Base-by-base conservation (phyloP, 1,140 invertebrate species). In the Ips nitidus region DNA sequence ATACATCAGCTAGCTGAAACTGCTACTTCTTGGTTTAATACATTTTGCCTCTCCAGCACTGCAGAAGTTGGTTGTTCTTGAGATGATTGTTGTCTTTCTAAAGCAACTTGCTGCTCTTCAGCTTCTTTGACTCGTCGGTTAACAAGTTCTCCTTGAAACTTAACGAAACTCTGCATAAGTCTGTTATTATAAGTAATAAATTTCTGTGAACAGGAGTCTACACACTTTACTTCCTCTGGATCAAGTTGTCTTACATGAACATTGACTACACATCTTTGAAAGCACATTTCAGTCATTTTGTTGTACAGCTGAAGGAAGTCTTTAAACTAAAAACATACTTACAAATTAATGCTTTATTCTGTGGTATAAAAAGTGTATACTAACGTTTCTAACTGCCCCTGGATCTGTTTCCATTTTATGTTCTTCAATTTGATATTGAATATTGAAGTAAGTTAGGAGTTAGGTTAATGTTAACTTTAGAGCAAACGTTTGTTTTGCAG, bases 291-390 rank as follows among this genome's bases (percentile, higher is more conserved):
- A 39, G 94, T 94, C 64, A 97, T 82, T 83, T 92, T 94, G 78
- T 98, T 98, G 81, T 97, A 98, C 1, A 93, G 92, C 63, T 90
- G 85, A 38, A 98, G 83, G 79, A 98, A 98, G 75, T 98, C 94
- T 82, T 90, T 90, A 80, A 97, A 95, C 92, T 93, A 80, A 69
- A 87, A 86, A 71, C 42, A 3, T 50, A 50, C 7, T 22, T 50
- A 50, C 3, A 50, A 50, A 3, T 50, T 8, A 40, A n/a, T 60
- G 41, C 22, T 22, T 22, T 22, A 22, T 22, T 71, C 3, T 61
- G 41, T 37, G 59, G 53, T 43, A 61, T 2, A 41, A 52, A 50
- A 45, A 43, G 43, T 7, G 53, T 38, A 53, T 61, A 50, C 59
- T 53, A 39, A 69, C 67, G 52, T 69, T 69, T 62, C 60, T 62